A percentile compares a stretch with the other conserved stretches of the same genome.
phyloP scores from a whole-genome alignment of 92 coral and sea anemone species.

The Epizoanthus rinbou region DNA sequence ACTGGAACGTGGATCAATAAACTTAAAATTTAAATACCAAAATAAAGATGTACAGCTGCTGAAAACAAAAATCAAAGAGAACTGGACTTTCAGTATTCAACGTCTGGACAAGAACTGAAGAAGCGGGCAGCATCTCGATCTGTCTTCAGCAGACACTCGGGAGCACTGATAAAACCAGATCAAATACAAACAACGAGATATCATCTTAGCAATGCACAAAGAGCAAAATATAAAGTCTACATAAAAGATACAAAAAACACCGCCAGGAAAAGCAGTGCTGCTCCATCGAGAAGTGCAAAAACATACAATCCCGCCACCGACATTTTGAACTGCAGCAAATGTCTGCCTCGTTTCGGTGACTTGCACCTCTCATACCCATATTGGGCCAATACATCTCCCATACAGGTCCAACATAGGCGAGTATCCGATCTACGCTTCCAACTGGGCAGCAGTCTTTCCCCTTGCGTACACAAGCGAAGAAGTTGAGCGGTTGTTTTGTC shows the following conservation, averaged over 20 bases:
- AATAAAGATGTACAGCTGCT: too few species aligned
- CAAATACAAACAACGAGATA: not conserved
- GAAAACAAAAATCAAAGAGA: not conserved
- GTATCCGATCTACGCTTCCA: not conserved
- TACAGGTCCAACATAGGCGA: not conserved
- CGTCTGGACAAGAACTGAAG: too few species aligned
- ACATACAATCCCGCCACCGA: constrained; percentile 82
- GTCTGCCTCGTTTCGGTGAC: constrained; percentile 52
- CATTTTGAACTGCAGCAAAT: constrained; percentile 58
- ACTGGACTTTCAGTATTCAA: not conserved
- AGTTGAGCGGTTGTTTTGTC: constrained; percentile 59
- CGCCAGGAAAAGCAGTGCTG: constrained; percentile 87
- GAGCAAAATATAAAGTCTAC: not conserved
- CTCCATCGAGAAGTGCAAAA: constrained; percentile 89
- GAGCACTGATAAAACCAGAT: not conserved
- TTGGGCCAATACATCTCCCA: not conserved
- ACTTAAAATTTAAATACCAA: too few species aligned
- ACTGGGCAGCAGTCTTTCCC: constrained; percentile 38
- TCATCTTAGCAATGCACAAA: not conserved
- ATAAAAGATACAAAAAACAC: constrained; percentile 98
- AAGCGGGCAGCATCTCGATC: too few species aligned
- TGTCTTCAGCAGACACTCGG: too few species aligned
- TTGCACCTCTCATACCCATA: not conserved
- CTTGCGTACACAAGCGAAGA: constrained; percentile 28
- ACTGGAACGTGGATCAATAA: too few species aligned